Evolutionary conservation across 2,113 vertebrate species (phyloP).

Genomic region (Junco hyemalis): DNA sequence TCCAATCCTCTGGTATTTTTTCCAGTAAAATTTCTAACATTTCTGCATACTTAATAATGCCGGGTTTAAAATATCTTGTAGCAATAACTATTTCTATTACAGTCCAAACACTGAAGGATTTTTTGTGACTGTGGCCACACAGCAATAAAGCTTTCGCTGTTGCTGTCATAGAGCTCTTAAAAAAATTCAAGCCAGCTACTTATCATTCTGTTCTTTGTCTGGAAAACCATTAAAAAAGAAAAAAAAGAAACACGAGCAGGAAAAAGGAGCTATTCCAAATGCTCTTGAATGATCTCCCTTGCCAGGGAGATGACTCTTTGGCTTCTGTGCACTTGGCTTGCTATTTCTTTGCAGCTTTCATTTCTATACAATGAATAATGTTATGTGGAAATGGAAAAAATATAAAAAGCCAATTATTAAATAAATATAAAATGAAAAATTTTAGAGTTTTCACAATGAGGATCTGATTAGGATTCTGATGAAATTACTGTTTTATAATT

Average conservation of each 20-base stretch:
- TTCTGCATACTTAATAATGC: background rate
- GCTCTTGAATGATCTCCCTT: slow-evolving; percentile 4
- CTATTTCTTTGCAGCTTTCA: slow-evolving; percentile 17
- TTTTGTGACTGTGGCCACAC: background rate
- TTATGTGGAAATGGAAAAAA: background rate
- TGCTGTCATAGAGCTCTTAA: background rate
- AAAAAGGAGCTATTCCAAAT: slow-evolving; percentile 33
- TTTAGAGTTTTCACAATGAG: background rate
- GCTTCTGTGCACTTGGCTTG: slow-evolving; percentile 19
- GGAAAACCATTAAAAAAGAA: slow-evolving; percentile 31
- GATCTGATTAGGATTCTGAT: background rate
- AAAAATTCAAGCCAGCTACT: slow-evolving; percentile 49
- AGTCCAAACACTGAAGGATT: background rate
- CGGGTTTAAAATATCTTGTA: background rate
- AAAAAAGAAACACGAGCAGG: slow-evolving; percentile 18
- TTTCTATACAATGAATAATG: slow-evolving; percentile 19
- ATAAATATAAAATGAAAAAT: background rate
- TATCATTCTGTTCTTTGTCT: slow-evolving; percentile 24
- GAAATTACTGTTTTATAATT: background rate
- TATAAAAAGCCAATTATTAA: background rate
- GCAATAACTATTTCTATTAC: background rate
- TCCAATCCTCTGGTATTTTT: background rate
- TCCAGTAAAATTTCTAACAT: background rate
- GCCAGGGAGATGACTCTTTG: slow-evolving; percentile 33
- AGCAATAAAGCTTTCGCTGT: background rate